phyloP scores from a whole-genome alignment of 1,140 invertebrate genomes.

The Drosophila micromelanica region DNA sequence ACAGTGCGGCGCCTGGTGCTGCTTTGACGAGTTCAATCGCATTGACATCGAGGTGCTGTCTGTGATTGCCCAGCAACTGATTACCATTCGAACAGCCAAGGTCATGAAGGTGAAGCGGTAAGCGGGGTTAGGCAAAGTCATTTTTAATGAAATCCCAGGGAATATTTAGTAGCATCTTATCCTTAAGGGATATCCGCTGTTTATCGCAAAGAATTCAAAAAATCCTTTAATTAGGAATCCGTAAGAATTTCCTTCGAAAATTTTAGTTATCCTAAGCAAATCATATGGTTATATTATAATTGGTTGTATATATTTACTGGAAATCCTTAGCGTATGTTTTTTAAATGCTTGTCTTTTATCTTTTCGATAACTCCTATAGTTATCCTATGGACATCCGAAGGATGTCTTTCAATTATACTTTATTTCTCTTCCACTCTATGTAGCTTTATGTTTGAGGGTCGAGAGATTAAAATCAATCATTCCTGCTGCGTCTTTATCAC shows the following conservation, averaged over 20 bases:
- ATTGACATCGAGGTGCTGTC: conserved; percentile 96
- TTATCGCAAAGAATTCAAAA: too few relatives aligned
- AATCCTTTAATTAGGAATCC: too few relatives aligned
- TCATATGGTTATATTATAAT: too few relatives aligned
- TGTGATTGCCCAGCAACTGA: conserved; percentile 93
- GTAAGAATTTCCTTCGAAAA: too few relatives aligned
- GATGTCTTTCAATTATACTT: conserved; percentile 33
- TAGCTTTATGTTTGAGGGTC: conserved; percentile 94
- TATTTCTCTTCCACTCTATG: not conserved
- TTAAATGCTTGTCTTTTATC: too few relatives aligned
- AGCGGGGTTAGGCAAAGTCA: not conserved
- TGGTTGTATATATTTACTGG: too few relatives aligned
- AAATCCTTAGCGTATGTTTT: too few relatives aligned
- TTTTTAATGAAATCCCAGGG: too few relatives aligned
- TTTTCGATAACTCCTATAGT: not conserved
- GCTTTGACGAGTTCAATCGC: conserved; percentile 96
- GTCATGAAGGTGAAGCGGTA: conserved; percentile 88
- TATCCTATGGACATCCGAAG: not conserved
- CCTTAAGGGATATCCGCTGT: too few relatives aligned
- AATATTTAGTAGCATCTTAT: too few relatives aligned
- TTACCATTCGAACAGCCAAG: conserved; percentile 91
- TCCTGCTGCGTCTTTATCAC: conserved; percentile 96
- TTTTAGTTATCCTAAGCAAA: too few relatives aligned
- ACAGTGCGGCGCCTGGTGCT: conserved; percentile 95
- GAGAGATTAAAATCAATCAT: conserved; percentile 93